These are phyloP conservation scores for Cephalopterus ornatus DNA, from an alignment of 2,113 vertebrate genomes.

Conservation along the genomic window DNA sequence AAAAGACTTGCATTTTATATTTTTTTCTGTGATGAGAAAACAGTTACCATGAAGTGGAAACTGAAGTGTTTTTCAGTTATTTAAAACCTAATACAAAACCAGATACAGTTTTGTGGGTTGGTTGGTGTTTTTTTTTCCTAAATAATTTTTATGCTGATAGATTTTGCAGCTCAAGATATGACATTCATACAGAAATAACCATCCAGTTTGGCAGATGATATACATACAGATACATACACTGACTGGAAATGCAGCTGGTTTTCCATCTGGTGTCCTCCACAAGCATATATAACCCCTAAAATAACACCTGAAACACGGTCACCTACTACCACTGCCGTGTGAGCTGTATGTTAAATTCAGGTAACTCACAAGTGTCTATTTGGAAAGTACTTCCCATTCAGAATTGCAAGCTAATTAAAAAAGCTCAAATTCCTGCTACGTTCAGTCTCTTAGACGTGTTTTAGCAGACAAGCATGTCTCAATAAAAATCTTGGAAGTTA, in stretches of 20 bases:
- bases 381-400: neutral
- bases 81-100: neutral
- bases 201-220: neutral
- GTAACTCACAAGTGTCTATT: neutral
- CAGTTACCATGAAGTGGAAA: neutral
- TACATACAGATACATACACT: neutral
- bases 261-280: neutral
- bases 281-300: neutral
- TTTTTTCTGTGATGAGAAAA: neutral
- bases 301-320: neutral
- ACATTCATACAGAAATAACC: neutral
- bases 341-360: neutral
- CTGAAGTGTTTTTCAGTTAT: neutral
- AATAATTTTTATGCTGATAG: neutral
- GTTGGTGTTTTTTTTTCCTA: fast-evolving
- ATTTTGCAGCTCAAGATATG: neutral
- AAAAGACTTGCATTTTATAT: neutral
- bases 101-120: neutral
- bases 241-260: neutral
- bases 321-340: neutral
- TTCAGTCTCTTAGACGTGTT: neutral
- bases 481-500: neutral
- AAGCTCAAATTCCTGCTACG: neutral
- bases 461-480: neutral
- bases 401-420: neutral